Evolutionary conservation across 2,113 vertebrate genomes (phyloP).

Genomic region (Oreochromis spilurus): DNA sequence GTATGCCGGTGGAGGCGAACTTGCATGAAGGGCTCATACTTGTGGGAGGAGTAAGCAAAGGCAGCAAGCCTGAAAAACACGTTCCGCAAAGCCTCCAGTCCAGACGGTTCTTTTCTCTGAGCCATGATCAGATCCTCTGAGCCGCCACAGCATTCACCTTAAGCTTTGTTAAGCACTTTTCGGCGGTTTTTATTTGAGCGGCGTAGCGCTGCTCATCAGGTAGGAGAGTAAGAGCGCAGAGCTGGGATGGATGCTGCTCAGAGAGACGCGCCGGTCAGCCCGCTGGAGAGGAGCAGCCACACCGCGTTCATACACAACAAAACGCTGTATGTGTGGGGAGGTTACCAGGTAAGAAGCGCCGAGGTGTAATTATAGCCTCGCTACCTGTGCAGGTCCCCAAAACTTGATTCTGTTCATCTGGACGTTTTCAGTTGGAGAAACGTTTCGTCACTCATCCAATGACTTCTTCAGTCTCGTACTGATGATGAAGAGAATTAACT

Average conservation of each 20-base stretch:
- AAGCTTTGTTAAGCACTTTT: accelerated
- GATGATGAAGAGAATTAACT: accelerated
- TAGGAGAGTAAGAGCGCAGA: neutral
- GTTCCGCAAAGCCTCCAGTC: neutral
- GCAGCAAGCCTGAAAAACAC: constrained; percentile 36
- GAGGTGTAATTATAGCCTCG: neutral
- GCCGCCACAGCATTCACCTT: neutral
- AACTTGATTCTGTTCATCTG: neutral
- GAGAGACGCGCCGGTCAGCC: constrained; percentile 28
- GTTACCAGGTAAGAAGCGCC: constrained; percentile 81
- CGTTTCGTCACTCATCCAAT: neutral
- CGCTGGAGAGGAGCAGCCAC: constrained; percentile 85
- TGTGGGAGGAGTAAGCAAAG: constrained; percentile 44
- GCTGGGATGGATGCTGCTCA: constrained; percentile 22
- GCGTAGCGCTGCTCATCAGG: neutral
- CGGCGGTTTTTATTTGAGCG: neutral
- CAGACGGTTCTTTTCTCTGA: neutral
- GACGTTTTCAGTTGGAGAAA: neutral
- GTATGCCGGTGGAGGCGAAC: neutral
- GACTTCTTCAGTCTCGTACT: neutral
- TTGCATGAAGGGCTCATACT: neutral
- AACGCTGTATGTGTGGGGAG: constrained; percentile 87
- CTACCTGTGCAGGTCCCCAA: neutral
- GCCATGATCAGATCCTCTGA: neutral
- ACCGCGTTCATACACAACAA: constrained; percentile 80